Base-by-base conservation (phyloP, 2,888 invertebrate species). In the Corbicula japonica region DNA sequence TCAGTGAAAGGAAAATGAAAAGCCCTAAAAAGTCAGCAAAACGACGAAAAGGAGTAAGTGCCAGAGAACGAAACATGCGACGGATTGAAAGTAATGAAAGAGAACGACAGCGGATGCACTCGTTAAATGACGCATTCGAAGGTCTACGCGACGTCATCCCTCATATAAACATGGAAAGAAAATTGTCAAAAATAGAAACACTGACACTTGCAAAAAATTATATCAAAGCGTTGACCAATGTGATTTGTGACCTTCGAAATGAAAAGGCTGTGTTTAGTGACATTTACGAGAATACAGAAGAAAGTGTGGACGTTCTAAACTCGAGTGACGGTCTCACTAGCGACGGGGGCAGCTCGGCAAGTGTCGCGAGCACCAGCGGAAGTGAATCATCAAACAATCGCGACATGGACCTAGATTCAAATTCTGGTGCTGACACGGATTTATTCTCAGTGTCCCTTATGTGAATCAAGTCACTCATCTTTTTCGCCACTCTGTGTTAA, bases 41-140 rank as follows among this genome's bases (percentile, higher is more conserved):
- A 87, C 95, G 97, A 85, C 96, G 96, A 91, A 96, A 96, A 86
- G 96, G 96, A 4, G 95, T 97, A 75, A 97, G 96, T 75, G 97
- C 97, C 1, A 95, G 97, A 71, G 98, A 98, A 92, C 95, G 97
- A 82, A 98, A 97, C 94, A 94, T 97, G 76, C 95, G 98, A 62
- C 95, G 98, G 73, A 95, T 98, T 65, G 98, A 98, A 94, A 97
- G 97, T 93, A 98, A 98, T 93, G 97, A 98, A 93, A 95, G 98
- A 66, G 98, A 98, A 94, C 95, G 98, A 74, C 97, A 97, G 96
- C 95, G 98, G 88, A 98, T 98, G 98, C 98, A 98, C 93, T 97
- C 97, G 66, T 95, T 98, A 73, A 98, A 98, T 93, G 97, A 97
- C 91, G 98, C 98, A 21, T 98, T 98, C 93, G 97, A 97, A 95